A percentile compares a stretch with the other conserved stretches of the same genome.
These are phyloP conservation scores for Lophotriccus pileatus DNA, from an alignment of 2,797 vertebrate genomes.

Conservation along the genomic window DNA sequence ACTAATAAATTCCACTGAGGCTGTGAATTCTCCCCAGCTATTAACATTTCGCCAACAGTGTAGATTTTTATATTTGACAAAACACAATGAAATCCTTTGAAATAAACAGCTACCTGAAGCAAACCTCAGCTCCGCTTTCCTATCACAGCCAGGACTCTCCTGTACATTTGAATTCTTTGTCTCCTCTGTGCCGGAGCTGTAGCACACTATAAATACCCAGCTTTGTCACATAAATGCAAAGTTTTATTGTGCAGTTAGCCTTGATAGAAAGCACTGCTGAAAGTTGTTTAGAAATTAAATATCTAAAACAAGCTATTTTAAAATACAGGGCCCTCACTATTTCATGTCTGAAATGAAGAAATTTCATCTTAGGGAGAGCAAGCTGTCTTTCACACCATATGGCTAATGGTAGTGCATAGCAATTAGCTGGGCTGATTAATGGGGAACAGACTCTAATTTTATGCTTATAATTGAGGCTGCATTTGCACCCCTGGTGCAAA, in stretches of 20 bases:
- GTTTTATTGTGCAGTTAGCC: slow-evolving; percentile 83
- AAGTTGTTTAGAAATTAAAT: slow-evolving; percentile 85
- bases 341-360: slow-evolving; percentile 86
- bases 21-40: slow-evolving; percentile 44
- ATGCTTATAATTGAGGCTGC: slow-evolving; percentile 90
- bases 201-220: slow-evolving; percentile 71
- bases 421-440: slow-evolving; percentile 98
- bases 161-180: slow-evolving; percentile 72
- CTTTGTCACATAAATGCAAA: slow-evolving; percentile 79
- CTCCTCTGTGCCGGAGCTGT: slow-evolving; percentile 39
- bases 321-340: slow-evolving; percentile 81
- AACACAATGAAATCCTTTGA: slow-evolving; percentile 52
- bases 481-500: slow-evolving; percentile 86
- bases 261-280: slow-evolving; percentile 81
- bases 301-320: slow-evolving; percentile 83
- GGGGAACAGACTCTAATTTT: slow-evolving; percentile 92
- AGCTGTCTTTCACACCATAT: slow-evolving; percentile 96
- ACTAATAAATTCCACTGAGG: slow-evolving; percentile 59
- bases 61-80: slow-evolving; percentile 44
- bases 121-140: neutral
- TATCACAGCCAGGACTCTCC: slow-evolving; percentile 37
- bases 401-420: slow-evolving; percentile 94
- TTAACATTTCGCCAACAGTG: slow-evolving; percentile 39
- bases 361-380: slow-evolving; percentile 85
- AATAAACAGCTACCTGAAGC: slow-evolving; percentile 64